Base-by-base conservation (phyloP, 2,113 vertebrate genomes). In the Pleuronectes platessa region DNA sequence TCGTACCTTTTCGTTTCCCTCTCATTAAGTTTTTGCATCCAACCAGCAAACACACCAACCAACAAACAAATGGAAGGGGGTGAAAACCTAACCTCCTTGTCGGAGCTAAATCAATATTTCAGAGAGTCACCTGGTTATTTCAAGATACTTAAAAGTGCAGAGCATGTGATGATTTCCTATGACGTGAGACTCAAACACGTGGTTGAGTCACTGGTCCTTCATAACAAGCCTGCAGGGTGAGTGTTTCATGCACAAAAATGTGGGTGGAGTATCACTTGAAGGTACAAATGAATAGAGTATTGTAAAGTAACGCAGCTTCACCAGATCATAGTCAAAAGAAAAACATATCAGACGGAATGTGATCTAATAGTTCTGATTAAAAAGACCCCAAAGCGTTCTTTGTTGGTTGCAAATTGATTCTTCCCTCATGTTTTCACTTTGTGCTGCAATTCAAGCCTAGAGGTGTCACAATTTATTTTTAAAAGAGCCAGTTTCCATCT, bases 371-470 rank as follows among this genome's bases (percentile, higher is more conserved):
- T 31, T 73, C 23, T 10, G 5, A 5, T 2, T 35, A 8, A 56
- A 54, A 8, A 42, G 12, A 42, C 40, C 11, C 11, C 40, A 42
- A 42, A n/a, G 18, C 6, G 13, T 40, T 35, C 24, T 18, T 55
- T 61, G 60, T 49, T 64, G 49, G 49, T 68, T 47, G 45, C 14
- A 47, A 47, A 47, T 69, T 74, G 2, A 49, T 66, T 47, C n/a
- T 31, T 18, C 26, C 31, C 31, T 31, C 31, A 27, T 31, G 31
- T 31, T 31, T 31, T 31, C 31, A 7, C 31, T 31, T 1, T 31
- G 31, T 31, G 18, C n/a, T 42, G 49, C 6, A 40, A 51, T 61
- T 72, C 62, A 70, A 4, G 61, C 0, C 0, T 24, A 14, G 15
- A 68, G 12, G 40, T 49, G 42, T 47, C n/a, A 40, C 7, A 54